phyloP scores from a whole-genome alignment of 2,797 vertebrate species.

The Rhinella marina region DNA sequence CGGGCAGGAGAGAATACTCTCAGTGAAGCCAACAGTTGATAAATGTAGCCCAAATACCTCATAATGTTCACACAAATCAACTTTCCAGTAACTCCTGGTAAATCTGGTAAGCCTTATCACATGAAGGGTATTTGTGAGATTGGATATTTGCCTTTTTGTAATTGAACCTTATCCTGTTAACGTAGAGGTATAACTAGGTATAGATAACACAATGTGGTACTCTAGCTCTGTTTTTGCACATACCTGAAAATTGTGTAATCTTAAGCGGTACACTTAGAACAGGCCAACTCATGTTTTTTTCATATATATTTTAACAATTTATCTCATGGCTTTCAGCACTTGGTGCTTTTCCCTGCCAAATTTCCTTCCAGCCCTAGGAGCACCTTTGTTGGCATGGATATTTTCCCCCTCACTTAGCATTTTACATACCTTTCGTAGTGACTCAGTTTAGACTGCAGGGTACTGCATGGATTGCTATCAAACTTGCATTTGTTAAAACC shows the following conservation, averaged over 20 bases:
- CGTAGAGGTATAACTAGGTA: neutral
- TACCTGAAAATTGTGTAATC: constrained; percentile 37
- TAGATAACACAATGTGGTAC: neutral
- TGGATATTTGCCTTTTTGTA: neutral
- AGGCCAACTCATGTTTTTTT: constrained; percentile 46
- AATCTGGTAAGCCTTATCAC: neutral
- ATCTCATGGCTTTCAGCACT: constrained; percentile 32
- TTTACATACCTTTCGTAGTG: constrained; percentile 9
- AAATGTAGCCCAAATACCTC: neutral
- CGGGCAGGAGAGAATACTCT: too few relatives aligned
- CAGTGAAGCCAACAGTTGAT: too few relatives aligned
- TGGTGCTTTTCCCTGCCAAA: constrained; percentile 27
- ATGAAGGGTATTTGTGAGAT: neutral
- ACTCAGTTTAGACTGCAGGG: constrained; percentile 21
- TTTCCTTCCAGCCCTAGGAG: constrained; percentile 45
- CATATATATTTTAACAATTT: constrained; percentile 41
- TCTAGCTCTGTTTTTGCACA: neutral
- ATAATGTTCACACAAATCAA: neutral
- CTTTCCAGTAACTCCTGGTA: neutral
- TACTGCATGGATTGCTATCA: neutral
- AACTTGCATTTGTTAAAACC: neutral
- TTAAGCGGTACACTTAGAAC: neutral
- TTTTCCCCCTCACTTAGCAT: constrained; percentile 14
- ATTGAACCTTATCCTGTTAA: neutral
- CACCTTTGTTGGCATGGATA: constrained; percentile 22